A percentile compares a stretch with the other conserved stretches of the same genome.
Evolutionary conservation across 2,797 vertebrate species (phyloP).

Genomic region (Denticeps clupeoides): DNA sequence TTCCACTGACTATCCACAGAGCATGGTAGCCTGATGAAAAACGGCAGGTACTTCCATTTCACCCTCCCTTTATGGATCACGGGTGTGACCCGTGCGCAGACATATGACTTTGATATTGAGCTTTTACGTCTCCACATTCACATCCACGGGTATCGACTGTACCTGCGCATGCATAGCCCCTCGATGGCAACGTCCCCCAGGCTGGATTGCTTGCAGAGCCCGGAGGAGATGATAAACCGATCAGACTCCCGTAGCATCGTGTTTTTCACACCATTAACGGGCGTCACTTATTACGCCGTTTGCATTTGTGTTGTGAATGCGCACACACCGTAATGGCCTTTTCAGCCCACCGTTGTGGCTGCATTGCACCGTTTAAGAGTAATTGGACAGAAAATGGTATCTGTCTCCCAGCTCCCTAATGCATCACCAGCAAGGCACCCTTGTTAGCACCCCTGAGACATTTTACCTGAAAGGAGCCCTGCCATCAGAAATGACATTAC

Average conservation of each 20-base stretch:
- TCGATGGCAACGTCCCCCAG: too few relatives aligned
- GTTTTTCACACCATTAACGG: slow-evolving; percentile 16
- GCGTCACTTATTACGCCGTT: slow-evolving; percentile 28
- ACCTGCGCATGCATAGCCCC: too few relatives aligned
- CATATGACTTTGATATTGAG: too few relatives aligned
- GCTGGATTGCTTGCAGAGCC: too few relatives aligned
- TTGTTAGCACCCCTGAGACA: neutral
- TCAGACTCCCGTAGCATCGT: slow-evolving; percentile 12
- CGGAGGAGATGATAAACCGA: too few relatives aligned
- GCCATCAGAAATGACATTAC: slow-evolving; percentile 19
- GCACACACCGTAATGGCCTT: slow-evolving; percentile 7
- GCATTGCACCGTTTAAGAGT: slow-evolving; percentile 13
- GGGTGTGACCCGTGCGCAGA: neutral
- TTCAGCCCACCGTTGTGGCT: neutral
- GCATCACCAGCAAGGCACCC: neutral
- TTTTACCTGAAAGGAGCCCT: slow-evolving; percentile 8
- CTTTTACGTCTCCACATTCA: too few relatives aligned
- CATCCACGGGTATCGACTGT: too few relatives aligned
- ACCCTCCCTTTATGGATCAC: neutral
- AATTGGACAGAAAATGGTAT: slow-evolving; percentile 21
- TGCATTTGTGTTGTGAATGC: slow-evolving; percentile 17
- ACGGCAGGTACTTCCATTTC: neutral
- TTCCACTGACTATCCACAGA: neutral
- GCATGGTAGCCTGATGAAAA: neutral
- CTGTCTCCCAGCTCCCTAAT: slow-evolving; percentile 9